Evolutionary conservation across 2,113 vertebrate genomes (phyloP).

Genomic region (Chitala chitala): DNA sequence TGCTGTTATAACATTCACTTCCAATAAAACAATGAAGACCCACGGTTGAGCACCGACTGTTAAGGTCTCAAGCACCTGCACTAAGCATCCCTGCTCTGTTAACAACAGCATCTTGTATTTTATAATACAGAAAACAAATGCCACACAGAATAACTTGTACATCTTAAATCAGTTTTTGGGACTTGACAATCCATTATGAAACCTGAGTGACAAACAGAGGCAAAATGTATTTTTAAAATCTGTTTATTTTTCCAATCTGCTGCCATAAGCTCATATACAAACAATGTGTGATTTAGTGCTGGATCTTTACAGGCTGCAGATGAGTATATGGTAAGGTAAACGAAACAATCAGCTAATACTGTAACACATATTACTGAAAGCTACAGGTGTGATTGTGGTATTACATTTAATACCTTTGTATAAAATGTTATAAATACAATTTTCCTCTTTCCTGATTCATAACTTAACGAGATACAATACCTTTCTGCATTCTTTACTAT

Average conservation of each 20-base stretch:
- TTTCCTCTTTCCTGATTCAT: slow-evolving; percentile 36
- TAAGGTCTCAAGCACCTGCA: too few relatives aligned
- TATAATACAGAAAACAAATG: too few relatives aligned
- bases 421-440: slow-evolving; percentile 36
- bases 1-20: too few relatives aligned
- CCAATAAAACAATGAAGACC: too few relatives aligned
- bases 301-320: slow-evolving; percentile 31
- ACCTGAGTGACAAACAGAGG: too few relatives aligned
- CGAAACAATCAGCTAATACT: slow-evolving; percentile 26
- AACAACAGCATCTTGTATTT: too few relatives aligned
- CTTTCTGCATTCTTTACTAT: slow-evolving; percentile 28
- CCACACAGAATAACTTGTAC: too few relatives aligned
- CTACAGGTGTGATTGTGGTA: slow-evolving; percentile 21
- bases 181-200: too few relatives aligned
- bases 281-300: slow-evolving; percentile 41
- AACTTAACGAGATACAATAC: slow-evolving; percentile 26
- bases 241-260: slow-evolving; percentile 51
- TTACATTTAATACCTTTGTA: slow-evolving; percentile 38
- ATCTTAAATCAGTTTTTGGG: too few relatives aligned
- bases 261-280: slow-evolving; percentile 41
- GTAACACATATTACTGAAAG: slow-evolving; percentile 24
- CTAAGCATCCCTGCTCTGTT: too few relatives aligned
- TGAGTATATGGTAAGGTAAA: slow-evolving; percentile 32
- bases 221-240: slow-evolving; percentile 38
- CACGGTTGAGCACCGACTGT: too few relatives aligned